Conservation (phyloP, 2,888 invertebrate species). For the Protophormia terraenovae region DNA sequence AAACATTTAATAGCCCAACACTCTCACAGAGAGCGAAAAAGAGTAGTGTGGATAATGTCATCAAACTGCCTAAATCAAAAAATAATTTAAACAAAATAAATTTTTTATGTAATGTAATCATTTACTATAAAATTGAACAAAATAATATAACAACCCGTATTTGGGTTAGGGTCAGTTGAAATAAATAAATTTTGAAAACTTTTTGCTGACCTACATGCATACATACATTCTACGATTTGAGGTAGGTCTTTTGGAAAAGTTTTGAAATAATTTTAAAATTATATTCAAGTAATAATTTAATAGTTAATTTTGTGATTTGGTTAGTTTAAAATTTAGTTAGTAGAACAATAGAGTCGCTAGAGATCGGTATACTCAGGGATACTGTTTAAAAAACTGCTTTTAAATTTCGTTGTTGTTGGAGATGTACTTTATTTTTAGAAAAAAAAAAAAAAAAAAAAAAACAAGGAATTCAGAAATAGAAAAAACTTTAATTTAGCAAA, state of each 20-base stretch:
- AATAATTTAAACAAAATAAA: slow-evolving; percentile 21
- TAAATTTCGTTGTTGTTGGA: no score
- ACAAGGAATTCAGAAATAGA: no score
- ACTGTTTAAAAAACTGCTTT: no score
- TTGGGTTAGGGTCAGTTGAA: slow-evolving; percentile 59
- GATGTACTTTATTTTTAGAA: no score
- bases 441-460: no score
- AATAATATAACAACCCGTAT: slow-evolving; percentile 30
- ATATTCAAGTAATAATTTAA: not conserved
- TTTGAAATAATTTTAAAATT: not conserved
- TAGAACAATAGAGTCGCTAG: no score
- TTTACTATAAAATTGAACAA: not conserved
- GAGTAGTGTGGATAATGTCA: slow-evolving; percentile 6
- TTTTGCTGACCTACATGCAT: slow-evolving; percentile 23
- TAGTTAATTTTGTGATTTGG: not conserved
- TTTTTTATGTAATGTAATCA: slow-evolving; percentile 48
- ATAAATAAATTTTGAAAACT: slow-evolving; percentile 2
- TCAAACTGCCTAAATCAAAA: slow-evolving; percentile 53
- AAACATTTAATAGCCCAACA: not conserved
- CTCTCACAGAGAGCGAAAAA: not conserved
- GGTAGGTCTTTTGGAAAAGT: not conserved
- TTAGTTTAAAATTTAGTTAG: not conserved
- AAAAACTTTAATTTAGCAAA: no score
- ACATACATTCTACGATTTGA: not conserved
- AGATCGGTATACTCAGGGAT: no score